Evolutionary conservation across 2,113 vertebrate genomes (phyloP), one percentile per base, ranked within the genome.

Genomic region (Triplophysa tibetana): DNA sequence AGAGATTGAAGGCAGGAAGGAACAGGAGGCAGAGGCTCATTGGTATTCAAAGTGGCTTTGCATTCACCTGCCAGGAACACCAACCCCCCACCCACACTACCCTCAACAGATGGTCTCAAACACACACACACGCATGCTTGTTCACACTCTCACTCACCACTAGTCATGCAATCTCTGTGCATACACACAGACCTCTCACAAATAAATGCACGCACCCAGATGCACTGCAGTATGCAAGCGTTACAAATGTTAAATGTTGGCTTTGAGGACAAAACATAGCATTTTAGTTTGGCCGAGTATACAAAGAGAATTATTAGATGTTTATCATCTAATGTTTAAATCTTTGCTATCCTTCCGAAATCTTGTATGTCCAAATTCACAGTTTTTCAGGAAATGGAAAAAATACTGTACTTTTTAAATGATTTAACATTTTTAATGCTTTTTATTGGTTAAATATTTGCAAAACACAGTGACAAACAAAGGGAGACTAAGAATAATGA

Each of bases 61-160:
- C 88, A 87, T 90, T 91, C 90, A 92, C 91, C 92, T 91, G 90
- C 89, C 92, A 93, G 89, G 89, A 89, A 90, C 88, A 88, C 88
- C 88, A 90, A 87, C 89, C 89, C 89, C 91, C 89, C 90, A 90
- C 89, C 89, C 89, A 90, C 90, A 91, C 86, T 89, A 90, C 90
- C 89, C 90, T 91, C 89, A 93, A 92, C 92, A 93, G 92, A 93
- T 93, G 92, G 91, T 89, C 90, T 89, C 77, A 68, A 82, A 70
- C 75, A 62, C 78, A 56, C 43, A 78, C 81, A 70, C 78, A 62
- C 48, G 29, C 41, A 21, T 41, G 29, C 58, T 68, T 81, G 78
- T 83, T 77, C 81, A 79, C 76, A 73, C 75, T 77, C 78, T 61
- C 78, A 26, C 83, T 58, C 68, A 68, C 66, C 45, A 56, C 74